These are phyloP conservation scores for Cygnus buccinator DNA, from an alignment of 2,113 vertebrate species.

Conservation along the genomic window DNA sequence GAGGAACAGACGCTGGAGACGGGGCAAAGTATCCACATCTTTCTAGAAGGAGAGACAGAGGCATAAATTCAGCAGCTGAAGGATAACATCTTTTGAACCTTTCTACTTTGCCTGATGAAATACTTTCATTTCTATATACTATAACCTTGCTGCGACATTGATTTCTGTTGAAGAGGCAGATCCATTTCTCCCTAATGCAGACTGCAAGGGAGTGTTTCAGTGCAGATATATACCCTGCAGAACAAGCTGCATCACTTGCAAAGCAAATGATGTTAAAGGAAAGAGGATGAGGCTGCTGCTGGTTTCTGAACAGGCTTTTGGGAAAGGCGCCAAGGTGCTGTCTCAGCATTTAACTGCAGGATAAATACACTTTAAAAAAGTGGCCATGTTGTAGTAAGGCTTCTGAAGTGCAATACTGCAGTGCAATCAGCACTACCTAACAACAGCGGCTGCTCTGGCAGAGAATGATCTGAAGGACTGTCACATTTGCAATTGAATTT, in stretches of 20 bases:
- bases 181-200: slow-evolving; percentile 77
- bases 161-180: slow-evolving; percentile 59
- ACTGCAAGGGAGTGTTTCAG: slow-evolving; percentile 75
- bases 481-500: background rate
- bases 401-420: slow-evolving; percentile 10
- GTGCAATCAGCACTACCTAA: background rate
- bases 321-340: slow-evolving; percentile 76
- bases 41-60: slow-evolving; percentile 84
- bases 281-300: slow-evolving; percentile 48
- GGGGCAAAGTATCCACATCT: slow-evolving; percentile 93
- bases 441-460: background rate
- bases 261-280: slow-evolving; percentile 62
- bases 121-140: slow-evolving; percentile 31
- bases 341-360: slow-evolving; percentile 74
- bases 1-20: slow-evolving; percentile 95
- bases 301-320: slow-evolving; percentile 55
- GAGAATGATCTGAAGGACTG: background rate
- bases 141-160: slow-evolving; percentile 80
- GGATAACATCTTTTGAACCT: slow-evolving; percentile 2
- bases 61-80: slow-evolving; percentile 67
- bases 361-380: slow-evolving; percentile 5
- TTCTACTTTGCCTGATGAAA: slow-evolving; percentile 34
- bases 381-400: background rate
- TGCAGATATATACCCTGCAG: slow-evolving; percentile 80
- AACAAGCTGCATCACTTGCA: slow-evolving; percentile 74